These are phyloP conservation scores for Psophia crepitans DNA, from an alignment of 2,113 vertebrate genomes.

Conservation along the genomic window DNA sequence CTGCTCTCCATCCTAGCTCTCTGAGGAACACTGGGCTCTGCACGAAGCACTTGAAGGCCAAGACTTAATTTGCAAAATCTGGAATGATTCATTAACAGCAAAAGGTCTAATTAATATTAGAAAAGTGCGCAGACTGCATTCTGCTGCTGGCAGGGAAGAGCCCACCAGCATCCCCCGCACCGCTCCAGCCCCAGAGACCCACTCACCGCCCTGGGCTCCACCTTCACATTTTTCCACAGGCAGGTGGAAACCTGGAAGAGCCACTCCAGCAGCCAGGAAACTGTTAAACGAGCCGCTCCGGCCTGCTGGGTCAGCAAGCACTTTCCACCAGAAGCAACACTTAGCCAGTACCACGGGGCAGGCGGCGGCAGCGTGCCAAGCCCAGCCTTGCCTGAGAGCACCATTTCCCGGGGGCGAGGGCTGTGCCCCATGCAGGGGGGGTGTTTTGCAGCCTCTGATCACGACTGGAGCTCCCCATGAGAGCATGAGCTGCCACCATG, in stretches of 20 bases:
- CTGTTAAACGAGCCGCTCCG: not conserved
- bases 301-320: not conserved
- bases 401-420: not conserved
- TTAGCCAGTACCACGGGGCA: not conserved
- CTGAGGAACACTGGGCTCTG: not conserved
- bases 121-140: not conserved
- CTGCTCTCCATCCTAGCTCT: not conserved
- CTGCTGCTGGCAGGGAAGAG: not conserved
- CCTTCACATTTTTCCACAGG: not conserved
- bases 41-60: not conserved
- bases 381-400: not conserved
- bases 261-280: not conserved
- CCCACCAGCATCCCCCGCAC: not conserved
- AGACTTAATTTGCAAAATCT: not conserved
- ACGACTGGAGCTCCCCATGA: not conserved
- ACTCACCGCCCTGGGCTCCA: not conserved
- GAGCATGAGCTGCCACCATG: not conserved
- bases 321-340: not conserved
- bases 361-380: not conserved
- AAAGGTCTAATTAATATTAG: constrained; percentile 8
- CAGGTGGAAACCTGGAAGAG: not conserved
- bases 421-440: not conserved
- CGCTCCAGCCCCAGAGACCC: not conserved
- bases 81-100: not conserved
- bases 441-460: not conserved